Percentiles rank a stretch among this genome's conserved stretches.
Evolutionary conservation across 2,797 vertebrate genomes (phyloP).

Genomic region (Rallus crepitans): DNA sequence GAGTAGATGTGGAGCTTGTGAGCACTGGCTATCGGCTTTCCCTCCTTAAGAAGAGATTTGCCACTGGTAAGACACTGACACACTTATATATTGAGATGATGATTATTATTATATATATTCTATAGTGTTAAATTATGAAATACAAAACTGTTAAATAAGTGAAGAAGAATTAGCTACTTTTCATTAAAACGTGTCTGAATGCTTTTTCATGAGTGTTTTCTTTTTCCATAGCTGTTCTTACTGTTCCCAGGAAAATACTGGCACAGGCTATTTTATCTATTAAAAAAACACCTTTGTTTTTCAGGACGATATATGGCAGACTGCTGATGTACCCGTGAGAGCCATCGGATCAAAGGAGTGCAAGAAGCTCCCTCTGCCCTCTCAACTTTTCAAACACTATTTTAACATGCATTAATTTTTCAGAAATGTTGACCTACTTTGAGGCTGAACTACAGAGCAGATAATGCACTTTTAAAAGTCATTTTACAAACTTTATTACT

Average conservation of each 20-base stretch:
- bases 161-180: neutral
- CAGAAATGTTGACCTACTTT: slow-evolving; percentile 66
- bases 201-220: neutral
- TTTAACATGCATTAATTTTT: slow-evolving; percentile 73
- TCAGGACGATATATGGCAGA: slow-evolving; percentile 98
- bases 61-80: slow-evolving; percentile 85
- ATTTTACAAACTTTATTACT: slow-evolving; percentile 83
- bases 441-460: slow-evolving; percentile 76
- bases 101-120: neutral
- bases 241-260: neutral
- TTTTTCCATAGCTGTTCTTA: neutral
- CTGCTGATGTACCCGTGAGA: slow-evolving; percentile 83
- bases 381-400: slow-evolving; percentile 79
- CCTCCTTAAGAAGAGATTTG: slow-evolving; percentile 95
- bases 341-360: slow-evolving; percentile 53
- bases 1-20: slow-evolving; percentile 91
- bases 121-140: neutral
- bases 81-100: neutral
- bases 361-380: slow-evolving; percentile 67
- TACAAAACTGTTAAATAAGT: neutral
- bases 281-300: slow-evolving; percentile 61
- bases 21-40: slow-evolving; percentile 94
- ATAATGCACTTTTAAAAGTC: slow-evolving; percentile 83
- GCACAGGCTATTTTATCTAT: neutral
- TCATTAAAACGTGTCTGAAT: neutral